Evolutionary conservation across 2,797 vertebrate species (phyloP), one percentile per base, ranked within the genome.

Genomic region (Muscicapa striata): DNA sequence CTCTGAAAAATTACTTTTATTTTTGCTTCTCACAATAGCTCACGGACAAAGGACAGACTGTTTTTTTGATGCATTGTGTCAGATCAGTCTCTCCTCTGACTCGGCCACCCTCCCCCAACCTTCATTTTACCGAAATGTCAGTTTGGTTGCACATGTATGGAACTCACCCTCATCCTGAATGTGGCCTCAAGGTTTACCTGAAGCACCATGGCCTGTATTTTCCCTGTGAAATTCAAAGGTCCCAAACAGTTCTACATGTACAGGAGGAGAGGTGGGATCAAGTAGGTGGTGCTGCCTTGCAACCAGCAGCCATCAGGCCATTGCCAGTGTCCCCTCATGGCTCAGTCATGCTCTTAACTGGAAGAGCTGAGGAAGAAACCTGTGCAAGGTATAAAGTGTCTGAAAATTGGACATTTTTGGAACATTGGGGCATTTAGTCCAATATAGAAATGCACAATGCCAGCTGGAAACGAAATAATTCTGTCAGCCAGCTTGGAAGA

Each of bases 211-310:
- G 22, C 40, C 30, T 58, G 1, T 58, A 10, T 58, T 58, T 84
- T 43, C 32, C 14, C 20, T 32, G 2, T 17, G 32, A 75, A 83
- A 45, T 5, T 2, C 48, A 17, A 62, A 58, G 23, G 22, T 77
- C 26, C 21, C 23, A 34, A 34, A 27, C 0, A 1, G 7, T 46
- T 90, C 38, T 38, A 11, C 0, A 0, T 17, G 24, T 26, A 21
- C 23, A 43, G 17, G 32, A 49, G 46, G 26, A 72, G 38, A 61
- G 17, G 15, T 51, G 27, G 21, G 45, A 80, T 23, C 1, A 3
- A 32, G 27, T 7, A 36, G 13, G 5, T 64, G 30, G 5, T 10
- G 16, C 10, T 77, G 34, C 36, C 16, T 74, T 90, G 49, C 29
- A 43, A 4, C 36, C 52, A 84, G 41, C 26, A 83, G 48, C 63